These are phyloP conservation scores for Mystacides longicornis DNA, from an alignment of 2,888 invertebrate species.

Conservation along the genomic window DNA sequence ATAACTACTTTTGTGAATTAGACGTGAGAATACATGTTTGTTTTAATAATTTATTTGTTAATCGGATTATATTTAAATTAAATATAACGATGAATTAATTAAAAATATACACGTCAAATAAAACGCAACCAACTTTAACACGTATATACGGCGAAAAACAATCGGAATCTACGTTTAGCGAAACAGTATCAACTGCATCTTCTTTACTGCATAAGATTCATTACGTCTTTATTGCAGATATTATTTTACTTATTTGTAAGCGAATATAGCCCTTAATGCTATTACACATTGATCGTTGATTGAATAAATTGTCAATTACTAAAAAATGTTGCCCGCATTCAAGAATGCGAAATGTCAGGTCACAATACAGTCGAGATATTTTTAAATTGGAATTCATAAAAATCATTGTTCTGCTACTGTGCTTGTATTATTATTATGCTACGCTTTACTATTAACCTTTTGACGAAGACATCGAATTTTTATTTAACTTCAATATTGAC, in stretches of 20 bases:
- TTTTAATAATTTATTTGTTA: not conserved
- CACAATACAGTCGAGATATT: no score
- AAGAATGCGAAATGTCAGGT: not conserved
- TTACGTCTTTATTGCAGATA: not conserved
- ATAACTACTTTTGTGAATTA: not conserved
- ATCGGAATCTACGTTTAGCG: not conserved
- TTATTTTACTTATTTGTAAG: not conserved
- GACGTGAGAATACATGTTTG: not conserved
- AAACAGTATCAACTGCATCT: not conserved
- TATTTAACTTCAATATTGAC: no score
- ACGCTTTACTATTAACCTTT: no score
- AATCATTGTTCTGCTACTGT: no score
- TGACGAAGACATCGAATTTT: no score
- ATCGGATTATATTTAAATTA: not conserved
- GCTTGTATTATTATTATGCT: no score
- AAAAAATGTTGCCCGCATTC: constrained; percentile 5
- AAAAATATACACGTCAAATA: not conserved
- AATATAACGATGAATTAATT: not conserved
- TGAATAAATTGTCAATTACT: not conserved
- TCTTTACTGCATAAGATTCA: not conserved
- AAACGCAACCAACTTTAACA: not conserved
- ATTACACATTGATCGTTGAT: not conserved
- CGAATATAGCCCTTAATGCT: not conserved
- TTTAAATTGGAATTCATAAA: no score
- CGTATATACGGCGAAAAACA: not conserved